A percentile compares a stretch with the other conserved stretches of the same genome.
Conservation (phyloP, 2,888 invertebrate species). For the Tuta absoluta region DNA sequence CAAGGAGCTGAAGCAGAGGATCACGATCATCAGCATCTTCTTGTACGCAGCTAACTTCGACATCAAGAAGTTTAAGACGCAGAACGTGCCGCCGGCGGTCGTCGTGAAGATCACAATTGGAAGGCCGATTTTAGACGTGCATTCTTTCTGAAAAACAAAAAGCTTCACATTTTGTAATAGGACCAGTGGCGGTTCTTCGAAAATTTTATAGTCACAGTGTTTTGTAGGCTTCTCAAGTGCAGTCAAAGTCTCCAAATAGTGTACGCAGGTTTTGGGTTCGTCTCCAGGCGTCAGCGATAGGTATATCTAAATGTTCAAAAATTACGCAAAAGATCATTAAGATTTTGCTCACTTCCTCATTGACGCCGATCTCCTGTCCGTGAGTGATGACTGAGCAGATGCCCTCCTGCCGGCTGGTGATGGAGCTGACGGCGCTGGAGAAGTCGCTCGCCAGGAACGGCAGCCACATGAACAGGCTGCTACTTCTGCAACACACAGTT, state of each 20-base stretch:
- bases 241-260: too few species aligned
- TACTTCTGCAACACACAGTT: constrained; percentile 39
- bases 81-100: not conserved
- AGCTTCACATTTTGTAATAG: too few species aligned
- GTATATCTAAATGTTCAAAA: not conserved
- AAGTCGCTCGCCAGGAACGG: constrained; percentile 41
- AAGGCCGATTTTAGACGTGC: constrained; percentile 11
- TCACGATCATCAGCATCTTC: constrained; percentile 32
- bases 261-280: too few species aligned
- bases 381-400: constrained; percentile 10
- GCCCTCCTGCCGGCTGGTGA: not conserved
- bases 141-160: constrained; percentile 12
- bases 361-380: not conserved
- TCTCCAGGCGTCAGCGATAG: too few species aligned
- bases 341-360: not conserved
- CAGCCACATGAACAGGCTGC: constrained; percentile 48
- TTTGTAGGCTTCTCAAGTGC: too few species aligned
- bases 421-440: not conserved
- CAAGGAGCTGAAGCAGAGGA: constrained; percentile 27
- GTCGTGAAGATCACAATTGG: constrained; percentile 20
- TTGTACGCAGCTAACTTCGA: constrained; percentile 34
- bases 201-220: too few species aligned
- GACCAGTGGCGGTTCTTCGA: too few species aligned
- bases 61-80: constrained; percentile 33
- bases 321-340: not conserved